These are phyloP conservation scores for Chromoteleia sp. DNA, from an alignment of 2,888 invertebrate genomes.

Conservation along the genomic window DNA sequence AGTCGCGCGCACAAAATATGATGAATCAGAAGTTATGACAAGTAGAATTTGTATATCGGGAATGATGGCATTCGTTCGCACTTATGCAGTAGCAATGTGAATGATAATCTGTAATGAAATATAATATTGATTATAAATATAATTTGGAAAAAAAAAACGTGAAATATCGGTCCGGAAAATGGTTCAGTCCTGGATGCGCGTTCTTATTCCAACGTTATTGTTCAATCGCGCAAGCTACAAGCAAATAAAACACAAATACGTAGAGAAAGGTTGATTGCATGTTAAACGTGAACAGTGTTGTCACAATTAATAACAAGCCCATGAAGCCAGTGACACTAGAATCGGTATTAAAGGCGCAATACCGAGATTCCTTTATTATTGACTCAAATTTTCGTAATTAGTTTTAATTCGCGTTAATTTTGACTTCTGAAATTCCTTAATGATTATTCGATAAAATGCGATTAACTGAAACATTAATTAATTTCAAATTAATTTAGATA, in stretches of 20 bases:
- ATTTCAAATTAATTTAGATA: not conserved
- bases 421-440: not conserved
- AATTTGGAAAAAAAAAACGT: slow-evolving; percentile 73
- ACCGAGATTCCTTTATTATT: slow-evolving; percentile 4
- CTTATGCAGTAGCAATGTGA: slow-evolving; percentile 79
- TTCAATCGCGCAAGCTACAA: slow-evolving; percentile 63
- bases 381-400: not conserved
- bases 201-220: slow-evolving; percentile 52
- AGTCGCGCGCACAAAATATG: slow-evolving; percentile 72
- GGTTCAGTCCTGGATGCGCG: slow-evolving; percentile 50
- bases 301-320: slow-evolving; percentile 63
- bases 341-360: slow-evolving; percentile 28
- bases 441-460: slow-evolving; percentile 15
- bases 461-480: too few relatives aligned
- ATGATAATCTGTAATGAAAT: slow-evolving; percentile 84
- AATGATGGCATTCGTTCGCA: slow-evolving; percentile 76
- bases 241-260: slow-evolving; percentile 58
- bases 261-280: slow-evolving; percentile 45
- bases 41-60: slow-evolving; percentile 74
- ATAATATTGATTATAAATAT: slow-evolving; percentile 82
- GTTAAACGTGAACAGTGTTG: slow-evolving; percentile 58
- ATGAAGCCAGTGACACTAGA: slow-evolving; percentile 33
- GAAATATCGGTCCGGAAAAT: slow-evolving; percentile 40
- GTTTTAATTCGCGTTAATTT: not conserved
- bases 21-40: slow-evolving; percentile 75